Evolutionary conservation across 1,140 invertebrate genomes (phyloP).

Genomic region (Antheraea pernyi): DNA sequence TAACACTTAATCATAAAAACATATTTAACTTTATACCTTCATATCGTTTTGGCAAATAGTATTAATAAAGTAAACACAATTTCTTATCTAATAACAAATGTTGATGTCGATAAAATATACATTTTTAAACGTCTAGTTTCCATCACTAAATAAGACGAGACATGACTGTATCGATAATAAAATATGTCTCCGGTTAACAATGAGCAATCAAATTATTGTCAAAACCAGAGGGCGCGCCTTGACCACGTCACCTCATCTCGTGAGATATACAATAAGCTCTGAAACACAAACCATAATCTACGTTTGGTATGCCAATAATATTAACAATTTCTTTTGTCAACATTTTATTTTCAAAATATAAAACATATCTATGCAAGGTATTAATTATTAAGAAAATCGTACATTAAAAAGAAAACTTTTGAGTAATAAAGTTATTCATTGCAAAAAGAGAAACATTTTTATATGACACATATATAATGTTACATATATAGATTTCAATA

Average conservation of each 20-base stretch:
- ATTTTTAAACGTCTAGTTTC: constrained; percentile 14
- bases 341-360: background rate
- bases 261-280: background rate
- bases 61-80: too few species aligned
- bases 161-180: constrained; percentile 61
- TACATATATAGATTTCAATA: constrained; percentile 77
- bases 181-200: constrained; percentile 66
- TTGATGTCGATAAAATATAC: background rate
- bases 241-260: constrained; percentile 42
- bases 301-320: background rate
- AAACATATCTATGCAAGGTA: background rate
- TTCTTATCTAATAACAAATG: too few species aligned
- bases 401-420: background rate
- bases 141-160: constrained; percentile 53
- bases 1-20: too few species aligned
- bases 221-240: constrained; percentile 42
- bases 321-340: background rate
- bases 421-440: background rate
- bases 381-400: too few species aligned
- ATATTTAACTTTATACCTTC: too few species aligned
- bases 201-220: constrained; percentile 73
- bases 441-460: constrained; percentile 6
- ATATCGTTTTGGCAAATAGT: too few species aligned
- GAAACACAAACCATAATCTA: background rate
- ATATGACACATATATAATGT: constrained; percentile 36